phyloP scores from a whole-genome alignment of 1,140 invertebrate species.

The Akabosia matsudoensis region DNA sequence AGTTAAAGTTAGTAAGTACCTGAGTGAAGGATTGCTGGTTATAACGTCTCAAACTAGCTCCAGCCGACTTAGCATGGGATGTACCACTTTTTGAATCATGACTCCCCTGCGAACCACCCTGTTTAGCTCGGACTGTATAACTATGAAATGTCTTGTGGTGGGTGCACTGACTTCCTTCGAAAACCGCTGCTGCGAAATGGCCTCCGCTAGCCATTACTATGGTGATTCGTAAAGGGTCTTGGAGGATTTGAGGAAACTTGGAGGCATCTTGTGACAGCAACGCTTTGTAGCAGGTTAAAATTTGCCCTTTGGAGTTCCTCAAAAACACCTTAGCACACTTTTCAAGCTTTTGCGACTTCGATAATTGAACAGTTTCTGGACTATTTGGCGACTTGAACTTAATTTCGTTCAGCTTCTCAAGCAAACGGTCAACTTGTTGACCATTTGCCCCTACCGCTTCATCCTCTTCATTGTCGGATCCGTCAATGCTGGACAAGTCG shows the following conservation, averaged over 20 bases:
- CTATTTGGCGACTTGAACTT: too few species aligned
- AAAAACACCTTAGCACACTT: conserved; percentile 66
- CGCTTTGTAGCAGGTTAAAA: conserved; percentile 68
- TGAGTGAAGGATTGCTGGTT: conserved; percentile 69
- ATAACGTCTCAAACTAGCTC: conserved; percentile 73
- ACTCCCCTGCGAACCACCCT: conserved; percentile 72
- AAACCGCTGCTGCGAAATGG: conserved; percentile 80
- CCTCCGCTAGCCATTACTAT: conserved; percentile 79
- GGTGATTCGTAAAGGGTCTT: background rate
- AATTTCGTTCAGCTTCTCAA: conserved; percentile 54
- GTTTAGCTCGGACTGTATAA: conserved; percentile 78
- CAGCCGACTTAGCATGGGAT: conserved; percentile 70
- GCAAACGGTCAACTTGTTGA: background rate
- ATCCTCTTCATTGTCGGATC: conserved; percentile 53
- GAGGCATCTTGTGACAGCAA: background rate
- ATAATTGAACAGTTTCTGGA: conserved; percentile 23
- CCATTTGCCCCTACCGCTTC: background rate
- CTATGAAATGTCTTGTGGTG: conserved; percentile 82
- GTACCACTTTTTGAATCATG: conserved; percentile 65
- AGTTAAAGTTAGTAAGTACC: conserved; percentile 52
- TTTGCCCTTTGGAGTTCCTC: conserved; percentile 62
- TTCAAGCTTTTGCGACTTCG: conserved; percentile 14
- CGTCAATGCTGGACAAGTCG: conserved; percentile 73
- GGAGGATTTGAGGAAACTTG: background rate
- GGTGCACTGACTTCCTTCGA: conserved; percentile 63